Base-by-base conservation (phyloP, 1,140 invertebrate species). In the Leptinotarsa lineolata region DNA sequence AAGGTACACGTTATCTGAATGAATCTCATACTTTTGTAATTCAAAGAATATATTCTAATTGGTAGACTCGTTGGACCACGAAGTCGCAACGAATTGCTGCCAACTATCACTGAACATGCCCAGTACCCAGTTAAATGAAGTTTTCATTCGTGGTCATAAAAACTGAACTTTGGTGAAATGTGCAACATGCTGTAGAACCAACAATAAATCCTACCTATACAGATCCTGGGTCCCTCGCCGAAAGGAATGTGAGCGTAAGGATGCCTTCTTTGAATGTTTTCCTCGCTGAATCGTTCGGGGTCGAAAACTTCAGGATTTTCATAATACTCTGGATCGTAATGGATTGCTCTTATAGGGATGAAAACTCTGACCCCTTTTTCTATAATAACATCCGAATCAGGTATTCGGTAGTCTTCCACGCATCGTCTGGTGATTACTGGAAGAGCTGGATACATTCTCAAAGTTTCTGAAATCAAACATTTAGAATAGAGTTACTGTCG, bases 301-400 rank as follows among this genome's bases (percentile, higher is more conserved):
- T 91, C 85, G 79, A 90, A 92, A 13, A 78, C 79, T 59, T 88
- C 85, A 6, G 90, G 90, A 72, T 91, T 83, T n/a, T 88, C 85
- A 79, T 86, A 92, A 71, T 85, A 84, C 20, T 86, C 74, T 16
- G 84, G 79, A 77, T 90, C 86, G 21, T 73, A 73, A 70, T 86
- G 84, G 21, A 85, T 79, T 0, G 74, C 80, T 45, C 77, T 73
- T 13, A 83, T 76, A 0, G 86, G 85, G 12, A 86, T 79, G 0
- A 78, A 44, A 13, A 86, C 76, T 16, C 75, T 77, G 2, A 76
- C 79, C 0, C 81, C 83, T 68, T 81, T 82, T 74, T 85, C 79
- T 30, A 87, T 80, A 2, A 81, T 73, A 0, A 82, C 15, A 39
- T 86, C 66, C 15, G 67, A 65, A 6, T 74, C 68, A 46, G 72